Percentiles rank a stretch among this genome's conserved stretches.
Conservation (phyloP, 2,113 vertebrate genomes). For the Scartelaos histophorus region DNA sequence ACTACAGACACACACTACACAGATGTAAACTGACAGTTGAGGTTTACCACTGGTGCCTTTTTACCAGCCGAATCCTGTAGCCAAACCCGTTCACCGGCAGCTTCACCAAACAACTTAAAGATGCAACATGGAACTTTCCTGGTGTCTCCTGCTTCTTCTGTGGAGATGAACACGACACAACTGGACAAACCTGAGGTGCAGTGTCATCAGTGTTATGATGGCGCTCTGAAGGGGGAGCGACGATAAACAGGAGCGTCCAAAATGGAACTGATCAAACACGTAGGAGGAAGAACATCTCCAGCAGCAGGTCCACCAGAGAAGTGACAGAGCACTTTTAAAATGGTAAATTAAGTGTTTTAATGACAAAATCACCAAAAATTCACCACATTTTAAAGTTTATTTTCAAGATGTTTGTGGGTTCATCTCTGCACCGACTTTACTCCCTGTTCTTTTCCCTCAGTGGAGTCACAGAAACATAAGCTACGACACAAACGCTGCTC, state of each 20-base stretch:
- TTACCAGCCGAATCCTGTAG: constrained; percentile 1
- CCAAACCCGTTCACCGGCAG: constrained; percentile 44
- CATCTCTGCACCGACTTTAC: constrained; percentile 53
- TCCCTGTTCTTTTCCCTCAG: constrained; percentile 49
- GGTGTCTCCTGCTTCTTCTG: too few species aligned
- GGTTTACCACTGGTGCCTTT: constrained; percentile 44
- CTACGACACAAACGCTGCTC: constrained; percentile 40
- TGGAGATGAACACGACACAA: too few species aligned
- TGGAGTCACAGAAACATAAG: constrained; percentile 61
- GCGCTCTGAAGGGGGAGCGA: too few species aligned
- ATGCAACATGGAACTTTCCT: too few species aligned
- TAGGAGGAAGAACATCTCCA: too few species aligned
- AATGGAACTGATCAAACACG: too few species aligned
- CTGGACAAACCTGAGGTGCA: too few species aligned
- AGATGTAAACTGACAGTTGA: constrained; percentile 34
- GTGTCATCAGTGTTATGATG: too few species aligned
- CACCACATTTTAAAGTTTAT: constrained; percentile 60
- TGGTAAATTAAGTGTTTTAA: constrained; percentile 27
- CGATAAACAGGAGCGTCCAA: too few species aligned
- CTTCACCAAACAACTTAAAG: constrained; percentile 20
- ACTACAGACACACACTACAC: too few species aligned
- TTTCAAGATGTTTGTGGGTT: constrained; percentile 47
- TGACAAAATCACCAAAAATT: constrained; percentile 69
- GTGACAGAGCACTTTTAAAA: not conserved
- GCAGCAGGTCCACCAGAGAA: too few species aligned